Conservation (phyloP, 2,113 vertebrate genomes). For the Neomonachus schauinslandi region DNA sequence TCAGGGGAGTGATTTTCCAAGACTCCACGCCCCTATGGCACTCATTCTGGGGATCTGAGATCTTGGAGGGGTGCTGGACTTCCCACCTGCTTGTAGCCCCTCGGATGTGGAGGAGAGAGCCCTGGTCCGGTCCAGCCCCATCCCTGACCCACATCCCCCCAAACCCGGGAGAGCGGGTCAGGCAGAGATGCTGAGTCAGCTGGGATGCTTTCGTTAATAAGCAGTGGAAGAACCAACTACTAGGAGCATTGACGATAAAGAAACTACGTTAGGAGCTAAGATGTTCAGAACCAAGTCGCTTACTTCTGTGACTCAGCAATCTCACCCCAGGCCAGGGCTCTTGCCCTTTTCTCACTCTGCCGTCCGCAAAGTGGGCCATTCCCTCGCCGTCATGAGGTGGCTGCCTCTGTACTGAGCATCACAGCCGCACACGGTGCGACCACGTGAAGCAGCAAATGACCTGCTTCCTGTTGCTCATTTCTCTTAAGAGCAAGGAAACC, state of each 20-base stretch:
- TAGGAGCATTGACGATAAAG: not conserved
- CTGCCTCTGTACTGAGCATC: not conserved
- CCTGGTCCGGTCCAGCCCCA: not conserved
- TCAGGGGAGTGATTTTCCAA: not conserved
- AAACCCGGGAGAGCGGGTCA: not conserved
- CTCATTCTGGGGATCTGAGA: not conserved
- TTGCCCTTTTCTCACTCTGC: not conserved
- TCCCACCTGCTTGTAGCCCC: not conserved
- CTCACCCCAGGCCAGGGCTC: not conserved
- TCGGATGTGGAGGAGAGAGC: not conserved
- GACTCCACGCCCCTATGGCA: rapidly evolving
- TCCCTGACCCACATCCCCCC: not conserved
- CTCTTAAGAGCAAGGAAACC: not conserved
- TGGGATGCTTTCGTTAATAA: not conserved
- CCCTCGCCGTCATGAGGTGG: not conserved
- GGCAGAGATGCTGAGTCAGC: not conserved
- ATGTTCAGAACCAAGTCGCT: not conserved
- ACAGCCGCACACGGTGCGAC: not conserved
- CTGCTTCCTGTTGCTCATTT: not conserved
- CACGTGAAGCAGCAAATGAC: not conserved
- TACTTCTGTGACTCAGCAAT: not conserved
- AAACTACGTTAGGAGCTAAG: not conserved
- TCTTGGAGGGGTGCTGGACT: not conserved
- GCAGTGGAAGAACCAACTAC: not conserved
- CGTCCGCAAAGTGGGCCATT: not conserved